A percentile compares a stretch with the other conserved stretches of the same genome.
phyloP scores from a whole-genome alignment of 2,797 vertebrate genomes.

The Brachymystax lenok region DNA sequence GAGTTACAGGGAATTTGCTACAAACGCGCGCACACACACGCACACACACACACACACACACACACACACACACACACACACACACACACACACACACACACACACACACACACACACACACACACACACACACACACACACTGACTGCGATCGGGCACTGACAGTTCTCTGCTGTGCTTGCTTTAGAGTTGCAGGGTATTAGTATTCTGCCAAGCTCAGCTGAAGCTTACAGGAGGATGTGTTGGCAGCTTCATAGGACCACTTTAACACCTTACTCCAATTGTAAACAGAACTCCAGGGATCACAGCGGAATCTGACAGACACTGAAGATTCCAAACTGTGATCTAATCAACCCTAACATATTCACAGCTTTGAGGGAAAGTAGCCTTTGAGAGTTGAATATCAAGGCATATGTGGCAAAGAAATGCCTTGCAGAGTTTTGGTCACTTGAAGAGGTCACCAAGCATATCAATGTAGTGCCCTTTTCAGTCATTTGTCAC shows the following conservation, averaged over 20 bases:
- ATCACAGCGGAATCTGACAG: slow-evolving; percentile 27
- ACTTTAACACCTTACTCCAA: slow-evolving; percentile 44
- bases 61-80: no score
- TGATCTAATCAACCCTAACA: not conserved
- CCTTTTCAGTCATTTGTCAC: not conserved
- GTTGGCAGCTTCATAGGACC: slow-evolving; percentile 12
- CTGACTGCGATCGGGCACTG: no score
- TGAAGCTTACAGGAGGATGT: slow-evolving; percentile 23
- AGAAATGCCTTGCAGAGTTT: not conserved
- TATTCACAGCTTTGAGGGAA: slow-evolving; percentile 1
- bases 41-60: no score
- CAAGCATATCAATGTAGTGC: not conserved
- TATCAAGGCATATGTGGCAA: not conserved
- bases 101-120: no score
- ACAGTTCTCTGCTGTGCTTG: not conserved
- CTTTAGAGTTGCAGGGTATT: not conserved
- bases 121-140: no score
- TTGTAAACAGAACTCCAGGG: slow-evolving; percentile 26
- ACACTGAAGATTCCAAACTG: not conserved
- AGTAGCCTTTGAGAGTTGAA: not conserved
- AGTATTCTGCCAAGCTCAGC: slow-evolving; percentile 15
- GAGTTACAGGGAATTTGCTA: not conserved
- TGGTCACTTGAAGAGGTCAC: not conserved
- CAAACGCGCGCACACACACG: no score
- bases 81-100: no score